phyloP scores from a whole-genome alignment of 2,888 invertebrate species.

The Zaprionus obscuricornis region DNA sequence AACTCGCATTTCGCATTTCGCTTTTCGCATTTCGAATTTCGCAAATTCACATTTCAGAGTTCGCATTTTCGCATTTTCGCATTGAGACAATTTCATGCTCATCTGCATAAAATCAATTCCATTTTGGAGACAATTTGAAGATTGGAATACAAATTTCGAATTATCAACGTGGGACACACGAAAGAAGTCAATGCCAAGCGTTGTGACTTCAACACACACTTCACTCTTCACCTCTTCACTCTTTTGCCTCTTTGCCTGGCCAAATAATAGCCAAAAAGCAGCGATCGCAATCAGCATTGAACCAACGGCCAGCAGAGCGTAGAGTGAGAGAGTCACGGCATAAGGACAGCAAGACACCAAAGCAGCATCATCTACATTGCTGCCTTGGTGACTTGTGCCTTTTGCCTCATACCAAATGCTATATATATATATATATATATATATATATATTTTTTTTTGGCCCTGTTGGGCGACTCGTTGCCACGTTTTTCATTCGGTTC shows the following conservation, averaged over 20 bases:
- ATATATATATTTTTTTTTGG: slow-evolving; percentile 6
- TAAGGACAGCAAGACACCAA: background rate
- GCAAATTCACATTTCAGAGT: no score
- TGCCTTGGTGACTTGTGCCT: slow-evolving; percentile 38
- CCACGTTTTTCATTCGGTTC: slow-evolving; percentile 55
- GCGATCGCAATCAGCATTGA: slow-evolving; percentile 77
- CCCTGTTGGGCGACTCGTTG: slow-evolving; percentile 28
- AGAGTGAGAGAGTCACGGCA: background rate
- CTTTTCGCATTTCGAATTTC: no score
- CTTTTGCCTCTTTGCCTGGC: slow-evolving; percentile 1
- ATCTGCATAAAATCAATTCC: slow-evolving; percentile 84
- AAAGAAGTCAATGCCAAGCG: slow-evolving; percentile 21
- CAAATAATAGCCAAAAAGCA: slow-evolving; percentile 51
- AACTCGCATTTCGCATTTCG: no score
- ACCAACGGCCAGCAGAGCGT: slow-evolving; percentile 22
- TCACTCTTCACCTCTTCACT: slow-evolving; percentile 26
- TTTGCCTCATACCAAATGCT: no score
- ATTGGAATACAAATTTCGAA: slow-evolving; percentile 83
- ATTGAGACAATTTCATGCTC: slow-evolving; percentile 83
- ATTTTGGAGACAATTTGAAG: slow-evolving; percentile 84
- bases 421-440: no score
- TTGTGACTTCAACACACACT: no score
- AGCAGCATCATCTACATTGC: no score
- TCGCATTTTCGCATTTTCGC: no score
- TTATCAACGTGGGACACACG: slow-evolving; percentile 80